These are phyloP conservation scores for Macrosteles quadrilineatus DNA, from an alignment of 1,140 invertebrate genomes.

Conservation along the genomic window DNA sequence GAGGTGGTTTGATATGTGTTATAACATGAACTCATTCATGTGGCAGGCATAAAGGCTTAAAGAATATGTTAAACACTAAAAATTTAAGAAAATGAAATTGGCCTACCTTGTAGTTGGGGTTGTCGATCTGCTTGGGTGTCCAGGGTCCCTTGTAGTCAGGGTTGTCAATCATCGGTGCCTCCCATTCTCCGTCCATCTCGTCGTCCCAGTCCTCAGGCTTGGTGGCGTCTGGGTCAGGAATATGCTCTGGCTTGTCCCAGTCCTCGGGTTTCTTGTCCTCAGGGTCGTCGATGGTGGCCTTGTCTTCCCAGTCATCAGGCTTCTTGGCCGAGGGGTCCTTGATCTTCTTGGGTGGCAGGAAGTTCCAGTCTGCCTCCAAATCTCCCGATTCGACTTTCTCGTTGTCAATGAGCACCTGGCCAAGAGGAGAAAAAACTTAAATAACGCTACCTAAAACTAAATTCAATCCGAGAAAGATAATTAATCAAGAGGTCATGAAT, in stretches of 20 bases:
- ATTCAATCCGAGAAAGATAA: too few relatives aligned
- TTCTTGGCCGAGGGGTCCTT: conserved; percentile 95
- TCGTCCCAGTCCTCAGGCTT: conserved; percentile 99
- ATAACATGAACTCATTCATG: too few relatives aligned
- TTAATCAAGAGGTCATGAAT: too few relatives aligned
- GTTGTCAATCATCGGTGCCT: conserved; percentile 96
- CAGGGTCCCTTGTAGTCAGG: conserved; percentile 92
- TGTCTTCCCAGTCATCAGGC: conserved; percentile 96
- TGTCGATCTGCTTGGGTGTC: conserved; percentile 91
- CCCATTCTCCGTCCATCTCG: conserved; percentile 99
- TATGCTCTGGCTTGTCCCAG: conserved; percentile 97
- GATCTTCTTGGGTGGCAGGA: conserved; percentile 93
- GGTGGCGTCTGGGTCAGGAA: conserved; percentile 94
- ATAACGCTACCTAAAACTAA: not conserved
- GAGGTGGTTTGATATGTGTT: too few relatives aligned
- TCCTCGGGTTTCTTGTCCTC: conserved; percentile 87
- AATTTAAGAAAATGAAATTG: too few relatives aligned
- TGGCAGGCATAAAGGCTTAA: too few relatives aligned
- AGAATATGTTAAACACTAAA: too few relatives aligned
- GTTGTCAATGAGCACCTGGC: conserved; percentile 94
- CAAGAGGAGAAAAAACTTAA: conserved; percentile 27
- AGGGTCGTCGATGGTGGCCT: conserved; percentile 92
- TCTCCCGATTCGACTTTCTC: conserved; percentile 93
- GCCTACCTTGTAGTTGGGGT: conserved; percentile 91
- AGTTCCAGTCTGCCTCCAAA: conserved; percentile 97